Percentiles rank a stretch among this genome's conserved stretches.
phyloP scores from a whole-genome alignment of 1,140 invertebrate genomes.

The Piezodorus guildinii region DNA sequence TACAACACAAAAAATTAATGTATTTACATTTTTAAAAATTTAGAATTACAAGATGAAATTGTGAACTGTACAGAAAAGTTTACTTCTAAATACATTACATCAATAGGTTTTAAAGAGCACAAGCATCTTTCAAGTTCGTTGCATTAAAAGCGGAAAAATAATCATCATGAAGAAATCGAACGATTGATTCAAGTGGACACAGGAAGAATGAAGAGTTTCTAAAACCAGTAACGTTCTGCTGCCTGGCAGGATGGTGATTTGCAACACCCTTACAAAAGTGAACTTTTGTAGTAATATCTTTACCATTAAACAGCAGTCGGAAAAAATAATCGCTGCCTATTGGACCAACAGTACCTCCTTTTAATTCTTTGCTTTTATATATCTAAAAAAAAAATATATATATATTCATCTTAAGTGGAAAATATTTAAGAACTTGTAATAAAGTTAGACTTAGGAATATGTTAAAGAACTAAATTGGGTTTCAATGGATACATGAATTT shows the following conservation, averaged over 20 bases:
- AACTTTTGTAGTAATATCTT: slow-evolving; percentile 68
- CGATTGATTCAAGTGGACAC: slow-evolving; percentile 73
- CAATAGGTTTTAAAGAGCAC: slow-evolving; percentile 35
- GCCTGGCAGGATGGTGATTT: slow-evolving; percentile 31
- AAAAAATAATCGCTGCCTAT: slow-evolving; percentile 61
- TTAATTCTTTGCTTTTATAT: slow-evolving; percentile 43
- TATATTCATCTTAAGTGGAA: too few relatives aligned
- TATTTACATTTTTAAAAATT: too few relatives aligned
- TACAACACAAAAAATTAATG: too few relatives aligned
- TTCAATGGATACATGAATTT: too few relatives aligned
- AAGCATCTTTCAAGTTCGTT: slow-evolving; percentile 76
- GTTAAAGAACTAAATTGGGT: too few relatives aligned
- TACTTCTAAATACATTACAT: background rate
- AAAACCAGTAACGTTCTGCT: background rate
- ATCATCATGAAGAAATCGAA: slow-evolving; percentile 71
- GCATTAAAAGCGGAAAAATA: slow-evolving; percentile 68
- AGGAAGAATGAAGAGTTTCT: slow-evolving; percentile 38
- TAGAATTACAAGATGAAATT: too few relatives aligned
- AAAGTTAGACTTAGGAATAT: too few relatives aligned
- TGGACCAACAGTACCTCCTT: slow-evolving; percentile 29
- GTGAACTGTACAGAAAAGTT: too few relatives aligned
- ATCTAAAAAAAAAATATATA: slow-evolving; percentile 34
- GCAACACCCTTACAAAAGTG: slow-evolving; percentile 59
- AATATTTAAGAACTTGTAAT: too few relatives aligned
- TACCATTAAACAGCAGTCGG: slow-evolving; percentile 72